Base-by-base conservation (phyloP, 2,888 invertebrate genomes). In the Schizotus pectinicornis region DNA sequence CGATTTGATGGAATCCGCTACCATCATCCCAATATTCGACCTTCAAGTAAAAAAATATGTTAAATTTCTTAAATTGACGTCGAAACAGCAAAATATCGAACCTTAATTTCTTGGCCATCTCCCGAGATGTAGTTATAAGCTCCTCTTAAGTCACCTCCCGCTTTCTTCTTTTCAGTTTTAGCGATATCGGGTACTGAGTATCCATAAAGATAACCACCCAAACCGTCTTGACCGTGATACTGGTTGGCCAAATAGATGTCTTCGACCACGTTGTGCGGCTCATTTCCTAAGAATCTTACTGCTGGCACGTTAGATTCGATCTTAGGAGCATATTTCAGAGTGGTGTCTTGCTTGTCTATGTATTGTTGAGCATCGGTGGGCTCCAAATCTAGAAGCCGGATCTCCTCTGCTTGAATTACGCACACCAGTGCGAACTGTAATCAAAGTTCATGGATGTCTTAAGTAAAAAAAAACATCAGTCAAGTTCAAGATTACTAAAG, bases 1-100 rank as follows among this genome's bases (percentile, higher is more conserved):
- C 90, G 57, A 88, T 85, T 62, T 90, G 90, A 79, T 91, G 90
- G 82, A 91, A 91, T n/a, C 91, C 91, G 63, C 84, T 82, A 63
- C 85, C 84, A 73, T 90, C 89, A 56, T 90, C 89, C 85, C 88
- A 90, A 77, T 91, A 91, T 61, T 85, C 83, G 1, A 88, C 87
- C 86, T 87, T 60, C 22, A 68, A 12, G 36, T 52, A 2, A 14
- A 43, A 56, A 1, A 12, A 38, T 35, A 33, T 35, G 8, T 12
- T 35, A 6, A 46, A 37, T 22, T 7, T 37, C 8, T 3, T 42
- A 33, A 60, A 33, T 5, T 5, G 9, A 39, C 22, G 3, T 47
- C 7, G 33, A 12, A 13, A 58, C n/a, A n/a, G n/a, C n/a, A 63
- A 13, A 13, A 14, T 3, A n/a, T 32, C 52, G 59, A 73, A 86